Evolutionary conservation across 2,113 vertebrate species (phyloP).

Genomic region (Aegithalos caudatus): DNA sequence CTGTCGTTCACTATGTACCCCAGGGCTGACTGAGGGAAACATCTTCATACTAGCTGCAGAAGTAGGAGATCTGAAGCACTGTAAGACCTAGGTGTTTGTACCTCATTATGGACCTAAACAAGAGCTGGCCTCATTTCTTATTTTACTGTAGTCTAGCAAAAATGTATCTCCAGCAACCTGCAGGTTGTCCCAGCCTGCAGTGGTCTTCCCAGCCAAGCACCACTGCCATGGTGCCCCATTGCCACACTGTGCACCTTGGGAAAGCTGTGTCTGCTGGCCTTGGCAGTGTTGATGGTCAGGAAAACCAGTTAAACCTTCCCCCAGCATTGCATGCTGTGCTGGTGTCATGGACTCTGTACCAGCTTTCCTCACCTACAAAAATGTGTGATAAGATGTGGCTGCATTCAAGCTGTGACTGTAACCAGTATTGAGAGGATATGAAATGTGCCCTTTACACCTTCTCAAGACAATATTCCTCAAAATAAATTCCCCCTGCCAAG

Average conservation of each 20-base stretch:
- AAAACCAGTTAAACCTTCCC: neutral
- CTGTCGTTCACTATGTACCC: neutral
- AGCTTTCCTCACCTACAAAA: neutral
- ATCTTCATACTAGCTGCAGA: neutral
- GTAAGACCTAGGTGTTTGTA: neutral
- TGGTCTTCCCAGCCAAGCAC: neutral
- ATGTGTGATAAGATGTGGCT: neutral
- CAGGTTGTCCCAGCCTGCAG: neutral
- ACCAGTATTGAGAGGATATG: neutral
- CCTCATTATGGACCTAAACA: neutral
- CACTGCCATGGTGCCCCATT: fast-evolving
- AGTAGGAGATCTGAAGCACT: neutral
- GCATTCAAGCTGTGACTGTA: neutral
- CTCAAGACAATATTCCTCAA: neutral
- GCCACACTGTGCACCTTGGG: neutral
- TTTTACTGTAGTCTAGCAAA: neutral
- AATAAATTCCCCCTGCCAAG: neutral
- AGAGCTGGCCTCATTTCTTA: neutral
- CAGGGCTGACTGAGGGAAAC: neutral
- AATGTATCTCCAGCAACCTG: neutral
- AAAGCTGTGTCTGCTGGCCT: neutral
- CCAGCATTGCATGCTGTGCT: neutral
- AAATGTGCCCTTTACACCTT: neutral
- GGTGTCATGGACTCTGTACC: neutral
- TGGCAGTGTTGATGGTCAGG: neutral